Base-by-base conservation (phyloP, 2,888 invertebrate species). In the Megamerina dolium region DNA sequence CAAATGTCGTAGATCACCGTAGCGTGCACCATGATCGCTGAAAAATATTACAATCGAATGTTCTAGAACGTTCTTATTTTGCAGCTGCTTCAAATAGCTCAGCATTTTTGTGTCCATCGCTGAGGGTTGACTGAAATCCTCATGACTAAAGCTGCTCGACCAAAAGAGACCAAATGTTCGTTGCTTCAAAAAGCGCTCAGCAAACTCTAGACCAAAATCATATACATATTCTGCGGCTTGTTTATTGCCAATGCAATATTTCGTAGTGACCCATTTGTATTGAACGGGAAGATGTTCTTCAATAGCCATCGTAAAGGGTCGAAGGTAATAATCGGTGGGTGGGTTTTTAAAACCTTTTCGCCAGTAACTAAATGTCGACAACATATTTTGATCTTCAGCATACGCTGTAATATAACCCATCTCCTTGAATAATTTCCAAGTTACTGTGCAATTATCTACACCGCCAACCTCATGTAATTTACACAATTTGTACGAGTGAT, bases 301-400 rank as follows among this genome's bases (percentile, higher is more conserved):
- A 1, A 80, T 76, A 5, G 83, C 84, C 9, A 81, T 54, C 49
- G 83, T 77, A 51, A 85, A 80, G 0, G 88, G 83, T 35, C 85
- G 74, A 46, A 84, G 74, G 52, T 89, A 90, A 58, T 86, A 87
- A 61, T 91, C 87, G 0, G 85, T 82, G 0, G 91, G 90, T 1
- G 78, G 76, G 2, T 75, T 64, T 4, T 72, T 69, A 59, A 90
- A 91, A 2, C 85, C 85, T 9, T 73, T 71, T 58, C 82, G 82
- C 2, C 73, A 55, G 53, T 77, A 83, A 57, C 81, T 82, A n/a
- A 64, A 64, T 1, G 86, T 86, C 30, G 81, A 81, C 6, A 87
- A 80, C 1, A 58, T 54, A 0, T 81, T 74, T 52, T 79, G 77
- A 61, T 89, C 89, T 73, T 89, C 89, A 0, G 80, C 83, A 54